Base-by-base conservation (phyloP, 92 coral and sea anemone genomes). In the Parazoanthus atlanticus region DNA sequence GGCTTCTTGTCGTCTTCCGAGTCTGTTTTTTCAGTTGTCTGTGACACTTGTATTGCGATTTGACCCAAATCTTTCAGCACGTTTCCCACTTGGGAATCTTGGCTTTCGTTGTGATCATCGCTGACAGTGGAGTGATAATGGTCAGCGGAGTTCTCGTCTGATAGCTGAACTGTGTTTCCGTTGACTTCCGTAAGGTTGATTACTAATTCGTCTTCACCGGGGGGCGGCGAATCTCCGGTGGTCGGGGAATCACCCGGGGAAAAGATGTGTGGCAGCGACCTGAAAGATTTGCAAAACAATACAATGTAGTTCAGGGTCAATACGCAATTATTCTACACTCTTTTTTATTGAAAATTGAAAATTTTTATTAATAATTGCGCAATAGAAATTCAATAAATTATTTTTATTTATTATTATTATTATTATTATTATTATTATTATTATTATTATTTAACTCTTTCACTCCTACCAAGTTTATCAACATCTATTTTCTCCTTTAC, bases 191-290 rank as follows among this genome's bases (percentile, higher is more conserved):
- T 26, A 11, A 43, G 78, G 66, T 47, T 69, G 17, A 69, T 84
- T 30, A 17, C 28, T 0, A 54, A 29, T 25, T 41, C 87, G 7
- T 43, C 33, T 29, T 84, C 78, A 0, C 61, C 74, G 41, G 64
- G 64, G 65, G 15, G 19, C 13, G 40, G 56, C 31, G 76, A 36
- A 38, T 28, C n/a, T 52, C 77, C 21, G 7, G 41, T 6, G 36
- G 9, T 33, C 6, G 86, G 41, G 8, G 86, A 36, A 34, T 72
- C 41, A 13, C 77, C 36, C 38, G 33, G 23, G 23, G 64, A 26
- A 82, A 82, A 82, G 40, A 82, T 65, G 2, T 67, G 49, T 11
- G 86, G 86, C 52, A 82, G 76, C 52, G 86, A 65, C n/a, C 86
- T 82, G 33, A 61, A 81, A 64, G 56, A 40, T 23, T 3, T 69